Evolutionary conservation across 2,113 vertebrate species (phyloP).

Genomic region (Sinosuthora webbiana): DNA sequence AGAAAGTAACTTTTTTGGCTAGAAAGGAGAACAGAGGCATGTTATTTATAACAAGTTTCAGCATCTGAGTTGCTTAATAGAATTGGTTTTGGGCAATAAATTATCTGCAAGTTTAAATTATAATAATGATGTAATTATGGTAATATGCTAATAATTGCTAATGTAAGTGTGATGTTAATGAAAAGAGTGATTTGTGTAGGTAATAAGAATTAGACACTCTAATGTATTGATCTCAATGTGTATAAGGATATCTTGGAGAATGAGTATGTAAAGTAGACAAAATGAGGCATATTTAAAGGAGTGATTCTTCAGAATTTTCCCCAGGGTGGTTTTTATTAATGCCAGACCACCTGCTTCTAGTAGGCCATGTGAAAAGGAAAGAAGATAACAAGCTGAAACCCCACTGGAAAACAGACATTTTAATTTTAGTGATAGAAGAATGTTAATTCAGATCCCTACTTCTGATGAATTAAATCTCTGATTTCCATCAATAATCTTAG

Average conservation of each 20-base stretch:
- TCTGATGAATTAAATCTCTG: neutral
- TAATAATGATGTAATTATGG: constrained; percentile 33
- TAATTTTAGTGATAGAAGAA: constrained; percentile 37
- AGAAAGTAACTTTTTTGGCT: neutral
- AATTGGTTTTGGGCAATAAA: neutral
- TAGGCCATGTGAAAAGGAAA: neutral
- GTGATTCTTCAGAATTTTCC: constrained; percentile 34
- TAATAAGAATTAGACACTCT: constrained; percentile 46
- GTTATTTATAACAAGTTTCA: neutral
- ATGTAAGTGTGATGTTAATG: constrained; percentile 22
- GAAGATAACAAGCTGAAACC: constrained; percentile 18
- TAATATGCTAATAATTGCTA: constrained; percentile 49
- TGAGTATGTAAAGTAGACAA: constrained; percentile 18
- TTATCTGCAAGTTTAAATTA: constrained; percentile 25
- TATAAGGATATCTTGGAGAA: neutral
- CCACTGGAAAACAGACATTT: constrained; percentile 26
- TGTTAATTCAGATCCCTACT: neutral
- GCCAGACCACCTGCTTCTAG: neutral
- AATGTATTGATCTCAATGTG: constrained; percentile 18
- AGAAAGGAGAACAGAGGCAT: neutral
- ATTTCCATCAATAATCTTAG: neutral
- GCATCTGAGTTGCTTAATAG: neutral
- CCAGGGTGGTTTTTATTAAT: constrained; percentile 19
- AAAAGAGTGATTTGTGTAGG: constrained; percentile 55
- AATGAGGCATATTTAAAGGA: neutral